Conservation (phyloP, 2,888 invertebrate species). For the Lottia gigantea region DNA sequence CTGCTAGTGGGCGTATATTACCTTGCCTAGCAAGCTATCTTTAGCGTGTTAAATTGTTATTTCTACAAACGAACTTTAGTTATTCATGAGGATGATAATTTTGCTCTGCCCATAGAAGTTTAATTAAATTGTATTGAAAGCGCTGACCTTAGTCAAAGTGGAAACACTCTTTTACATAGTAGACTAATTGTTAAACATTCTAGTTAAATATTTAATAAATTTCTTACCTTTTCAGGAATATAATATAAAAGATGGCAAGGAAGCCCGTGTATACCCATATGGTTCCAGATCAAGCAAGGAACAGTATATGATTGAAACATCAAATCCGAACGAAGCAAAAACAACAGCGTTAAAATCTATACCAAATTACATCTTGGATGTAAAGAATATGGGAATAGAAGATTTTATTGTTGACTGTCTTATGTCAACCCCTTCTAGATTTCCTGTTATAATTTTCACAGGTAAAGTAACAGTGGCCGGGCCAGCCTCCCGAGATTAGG, state of each 20-base stretch:
- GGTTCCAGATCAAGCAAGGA: slow-evolving; percentile 40
- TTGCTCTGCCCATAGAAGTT: no score
- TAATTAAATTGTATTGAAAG: no score
- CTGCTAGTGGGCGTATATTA: no score
- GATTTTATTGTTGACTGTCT: slow-evolving; percentile 45
- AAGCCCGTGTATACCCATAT: slow-evolving; percentile 46
- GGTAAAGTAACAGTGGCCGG: no score
- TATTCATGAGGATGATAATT: no score
- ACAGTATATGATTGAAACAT: slow-evolving; percentile 29
- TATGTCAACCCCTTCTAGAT: slow-evolving; percentile 41
- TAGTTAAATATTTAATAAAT: background rate
- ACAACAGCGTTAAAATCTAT: slow-evolving; percentile 37
- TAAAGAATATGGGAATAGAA: slow-evolving; percentile 35
- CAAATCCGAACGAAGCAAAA: slow-evolving; percentile 41
- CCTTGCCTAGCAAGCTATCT: no score
- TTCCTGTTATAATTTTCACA: slow-evolving; percentile 44
- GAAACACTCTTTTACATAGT: no score
- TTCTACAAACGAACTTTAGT: no score
- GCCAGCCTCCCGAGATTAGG: no score
- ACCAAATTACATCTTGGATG: slow-evolving; percentile 41
- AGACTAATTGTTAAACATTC: no score
- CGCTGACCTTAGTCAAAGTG: no score
- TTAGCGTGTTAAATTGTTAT: no score
- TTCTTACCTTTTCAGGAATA: slow-evolving; percentile 29
- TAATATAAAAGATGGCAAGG: slow-evolving; percentile 22